Conservation (phyloP, 2,113 vertebrate species). For the Aegithalos caudatus region DNA sequence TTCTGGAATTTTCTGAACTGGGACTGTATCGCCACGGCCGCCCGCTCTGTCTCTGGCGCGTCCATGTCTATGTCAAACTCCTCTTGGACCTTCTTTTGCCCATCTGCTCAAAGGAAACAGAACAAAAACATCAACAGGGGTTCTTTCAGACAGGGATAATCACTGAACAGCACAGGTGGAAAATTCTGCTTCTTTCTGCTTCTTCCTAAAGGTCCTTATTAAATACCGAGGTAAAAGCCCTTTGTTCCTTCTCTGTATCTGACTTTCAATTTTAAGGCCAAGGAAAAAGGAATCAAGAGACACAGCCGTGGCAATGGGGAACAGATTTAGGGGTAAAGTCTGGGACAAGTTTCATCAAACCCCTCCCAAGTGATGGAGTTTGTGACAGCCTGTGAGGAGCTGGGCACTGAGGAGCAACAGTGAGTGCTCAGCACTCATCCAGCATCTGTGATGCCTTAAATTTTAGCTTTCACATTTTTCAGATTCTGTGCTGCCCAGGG, state of each 20-base stretch:
- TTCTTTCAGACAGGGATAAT: background rate
- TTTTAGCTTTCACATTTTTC: background rate
- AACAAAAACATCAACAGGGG: background rate
- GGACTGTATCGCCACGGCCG: conserved; percentile 91
- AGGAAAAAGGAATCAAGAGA: background rate
- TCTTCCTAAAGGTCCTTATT: background rate
- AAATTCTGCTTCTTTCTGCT: background rate
- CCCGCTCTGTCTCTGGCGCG: conserved; percentile 80
- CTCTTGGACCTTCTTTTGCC: conserved; percentile 88
- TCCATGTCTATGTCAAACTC: conserved; percentile 98
- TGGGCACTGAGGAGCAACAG: background rate
- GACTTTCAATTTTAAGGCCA: background rate
- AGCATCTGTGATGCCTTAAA: background rate
- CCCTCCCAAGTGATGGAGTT: accelerated
- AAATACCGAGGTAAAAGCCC: background rate
- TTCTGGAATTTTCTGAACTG: conserved; percentile 99
- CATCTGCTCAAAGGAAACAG: conserved; percentile 75
- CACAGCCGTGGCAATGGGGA: accelerated
- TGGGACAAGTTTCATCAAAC: background rate
- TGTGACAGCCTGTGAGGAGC: background rate
- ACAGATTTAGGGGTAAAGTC: background rate
- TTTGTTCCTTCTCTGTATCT: background rate
- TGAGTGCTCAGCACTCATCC: background rate
- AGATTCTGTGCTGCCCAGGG: background rate
- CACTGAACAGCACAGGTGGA: background rate